Evolutionary conservation across 2,797 vertebrate species (phyloP).

Genomic region (Nothura maculosa): DNA sequence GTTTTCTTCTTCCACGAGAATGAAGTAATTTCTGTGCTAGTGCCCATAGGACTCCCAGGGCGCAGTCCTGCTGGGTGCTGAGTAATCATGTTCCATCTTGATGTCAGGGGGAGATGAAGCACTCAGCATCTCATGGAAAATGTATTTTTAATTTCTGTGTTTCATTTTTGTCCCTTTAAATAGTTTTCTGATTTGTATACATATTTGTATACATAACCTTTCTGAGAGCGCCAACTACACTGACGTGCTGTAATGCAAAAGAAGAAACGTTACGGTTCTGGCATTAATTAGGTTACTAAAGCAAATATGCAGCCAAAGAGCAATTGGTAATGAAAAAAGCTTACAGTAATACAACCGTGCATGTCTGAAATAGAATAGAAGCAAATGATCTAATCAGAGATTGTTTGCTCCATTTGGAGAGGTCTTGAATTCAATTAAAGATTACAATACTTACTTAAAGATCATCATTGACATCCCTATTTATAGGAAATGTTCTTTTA

Average conservation of each 20-base stretch:
- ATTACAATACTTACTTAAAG: constrained; percentile 67
- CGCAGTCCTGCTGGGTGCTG: constrained; percentile 2
- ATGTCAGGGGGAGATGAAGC: background rate
- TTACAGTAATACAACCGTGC: constrained; percentile 37
- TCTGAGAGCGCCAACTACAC: background rate
- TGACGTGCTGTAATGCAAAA: background rate
- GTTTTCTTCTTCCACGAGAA: background rate
- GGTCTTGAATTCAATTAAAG: constrained; percentile 76
- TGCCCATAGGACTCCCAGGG: background rate
- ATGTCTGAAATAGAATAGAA: constrained; percentile 65
- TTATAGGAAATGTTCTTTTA: constrained; percentile 35
- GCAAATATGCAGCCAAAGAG: constrained; percentile 59
- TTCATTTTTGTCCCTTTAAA: background rate
- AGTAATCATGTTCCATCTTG: background rate
- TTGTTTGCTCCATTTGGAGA: constrained; percentile 74
- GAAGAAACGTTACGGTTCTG: constrained; percentile 39
- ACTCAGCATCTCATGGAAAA: background rate
- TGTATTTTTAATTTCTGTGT: background rate
- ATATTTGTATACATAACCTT: background rate
- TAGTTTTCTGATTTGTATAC: background rate
- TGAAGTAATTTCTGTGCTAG: background rate
- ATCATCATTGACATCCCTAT: constrained; percentile 58
- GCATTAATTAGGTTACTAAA: constrained; percentile 58
- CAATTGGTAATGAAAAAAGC: constrained; percentile 53
- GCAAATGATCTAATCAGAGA: constrained; percentile 74